These are phyloP conservation scores for Copidosoma floridanum DNA, from an alignment of 1,140 invertebrate species.

Conservation along the genomic window DNA sequence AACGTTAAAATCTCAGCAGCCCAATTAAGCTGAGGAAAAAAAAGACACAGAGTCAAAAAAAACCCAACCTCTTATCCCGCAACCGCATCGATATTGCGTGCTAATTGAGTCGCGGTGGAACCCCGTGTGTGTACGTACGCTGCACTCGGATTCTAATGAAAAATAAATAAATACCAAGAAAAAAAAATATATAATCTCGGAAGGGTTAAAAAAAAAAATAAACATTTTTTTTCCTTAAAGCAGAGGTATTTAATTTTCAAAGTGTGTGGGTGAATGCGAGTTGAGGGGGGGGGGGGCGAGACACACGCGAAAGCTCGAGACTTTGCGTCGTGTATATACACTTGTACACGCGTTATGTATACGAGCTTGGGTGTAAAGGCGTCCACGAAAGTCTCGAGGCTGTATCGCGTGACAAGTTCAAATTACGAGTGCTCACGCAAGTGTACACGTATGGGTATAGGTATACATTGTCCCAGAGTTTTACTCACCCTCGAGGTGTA, in stretches of 20 bases:
- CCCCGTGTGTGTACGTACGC: too few species aligned
- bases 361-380: too few species aligned
- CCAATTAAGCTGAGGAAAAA: neutral
- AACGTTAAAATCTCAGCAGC: neutral
- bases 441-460: too few species aligned
- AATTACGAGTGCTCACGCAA: slow-evolving; percentile 3
- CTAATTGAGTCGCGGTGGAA: neutral
- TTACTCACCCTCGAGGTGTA: neutral
- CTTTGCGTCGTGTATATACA: neutral
- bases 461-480: too few species aligned
- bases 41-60: neutral
- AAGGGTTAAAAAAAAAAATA: neutral
- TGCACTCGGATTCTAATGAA: too few species aligned
- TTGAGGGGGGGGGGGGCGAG: too few species aligned
- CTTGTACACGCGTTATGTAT: neutral
- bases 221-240: too few species aligned
- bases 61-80: neutral
- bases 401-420: slow-evolving; percentile 18
- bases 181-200: neutral
- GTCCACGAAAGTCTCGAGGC: neutral
- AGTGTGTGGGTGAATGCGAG: too few species aligned
- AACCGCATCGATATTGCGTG: neutral
- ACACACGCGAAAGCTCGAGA: too few species aligned
- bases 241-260: too few species aligned
- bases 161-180: slow-evolving; percentile 5